phyloP scores from a whole-genome alignment of 2,113 vertebrate species.

The Channa maculata region DNA sequence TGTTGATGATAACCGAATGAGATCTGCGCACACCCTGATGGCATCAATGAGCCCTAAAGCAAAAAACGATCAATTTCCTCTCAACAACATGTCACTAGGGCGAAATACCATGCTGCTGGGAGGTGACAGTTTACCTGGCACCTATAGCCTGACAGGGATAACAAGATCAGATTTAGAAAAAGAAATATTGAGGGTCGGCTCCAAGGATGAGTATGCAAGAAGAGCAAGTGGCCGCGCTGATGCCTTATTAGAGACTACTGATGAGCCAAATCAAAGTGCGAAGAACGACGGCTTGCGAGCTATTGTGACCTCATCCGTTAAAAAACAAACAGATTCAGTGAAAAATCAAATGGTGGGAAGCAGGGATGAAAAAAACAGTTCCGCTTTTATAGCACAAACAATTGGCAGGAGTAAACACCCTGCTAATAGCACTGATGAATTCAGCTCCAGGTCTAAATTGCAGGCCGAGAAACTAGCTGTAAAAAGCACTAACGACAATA shows the following conservation, averaged over 20 bases:
- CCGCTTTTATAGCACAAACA: slow-evolving; percentile 4
- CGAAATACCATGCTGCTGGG: slow-evolving; percentile 34
- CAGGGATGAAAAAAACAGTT: slow-evolving; percentile 9
- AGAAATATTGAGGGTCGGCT: slow-evolving; percentile 7
- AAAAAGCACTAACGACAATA: slow-evolving; percentile 26
- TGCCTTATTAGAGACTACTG: slow-evolving; percentile 26
- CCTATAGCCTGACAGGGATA: slow-evolving; percentile 15
- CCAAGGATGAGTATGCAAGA: slow-evolving; percentile 21
- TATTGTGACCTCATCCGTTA: background rate
- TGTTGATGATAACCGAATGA: slow-evolving; percentile 61
- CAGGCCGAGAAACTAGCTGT: slow-evolving; percentile 2
- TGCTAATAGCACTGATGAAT: slow-evolving; percentile 3
- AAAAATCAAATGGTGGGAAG: slow-evolving; percentile 8
- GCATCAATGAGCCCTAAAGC: slow-evolving; percentile 53
- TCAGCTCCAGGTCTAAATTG: slow-evolving; percentile 4
- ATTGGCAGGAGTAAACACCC: background rate
- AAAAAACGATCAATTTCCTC: slow-evolving; percentile 51
- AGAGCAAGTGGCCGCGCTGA: background rate
- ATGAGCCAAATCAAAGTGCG: slow-evolving; percentile 29
- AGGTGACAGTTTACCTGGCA: slow-evolving; percentile 58
- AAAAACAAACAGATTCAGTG: slow-evolving; percentile 20
- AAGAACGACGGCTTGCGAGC: slow-evolving; percentile 8
- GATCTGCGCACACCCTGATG: slow-evolving; percentile 36
- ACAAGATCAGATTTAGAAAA: slow-evolving; percentile 34
- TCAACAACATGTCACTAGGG: slow-evolving; percentile 37